Base-by-base conservation (phyloP, 2,888 invertebrate species). In the Molanna angustata region DNA sequence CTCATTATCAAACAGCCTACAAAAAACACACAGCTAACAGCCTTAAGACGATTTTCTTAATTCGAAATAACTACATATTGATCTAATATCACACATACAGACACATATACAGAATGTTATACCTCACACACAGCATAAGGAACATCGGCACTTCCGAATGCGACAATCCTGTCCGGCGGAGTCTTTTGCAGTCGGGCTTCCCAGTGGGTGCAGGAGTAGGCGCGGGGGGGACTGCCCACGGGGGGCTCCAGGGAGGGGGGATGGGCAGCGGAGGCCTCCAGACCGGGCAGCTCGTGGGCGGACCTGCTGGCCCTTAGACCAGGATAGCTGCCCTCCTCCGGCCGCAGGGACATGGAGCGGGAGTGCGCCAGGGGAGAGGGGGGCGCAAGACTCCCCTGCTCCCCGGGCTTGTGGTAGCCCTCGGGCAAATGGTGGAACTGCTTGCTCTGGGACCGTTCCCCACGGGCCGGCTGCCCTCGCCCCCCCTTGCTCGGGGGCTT, bases 141-240 rank as follows among this genome's bases (percentile, higher is more conserved):
- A 70, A 67, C 59, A 69, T 70, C 59, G 67, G 71, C 72, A 77
- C 65, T 74, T 70, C 65, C 72, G 68, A 64, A 69, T 76, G 69
- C 74, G 77, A 66, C 75, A 72, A 69, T 66, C 68, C 69, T 67
- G 69, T 69, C 70, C 56, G 69, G 73, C 64, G 70, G 75, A 56
- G 72, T 79, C 63, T 73, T 79, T 65, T 66, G 73, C 66, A 76
- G 79, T 58, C 77, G 73, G 60, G 78, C 72, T 67, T 78, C 83
- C 78, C 72, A 82, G 67, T 76, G 82, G 70, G 73, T 79, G 76
- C 73, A 82, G 69, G 73, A 80, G 76, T 72, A 81, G 63, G 73
- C 76, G 68, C 74, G 79, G 69, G 79, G 58, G 2, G 58, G 58
- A 44, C 58, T 58, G 32, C 58, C 58, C 13, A 58, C 49, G 21